These are phyloP conservation scores for Trematomus bernacchii DNA, from an alignment of 2,797 vertebrate genomes.

Conservation along the genomic window DNA sequence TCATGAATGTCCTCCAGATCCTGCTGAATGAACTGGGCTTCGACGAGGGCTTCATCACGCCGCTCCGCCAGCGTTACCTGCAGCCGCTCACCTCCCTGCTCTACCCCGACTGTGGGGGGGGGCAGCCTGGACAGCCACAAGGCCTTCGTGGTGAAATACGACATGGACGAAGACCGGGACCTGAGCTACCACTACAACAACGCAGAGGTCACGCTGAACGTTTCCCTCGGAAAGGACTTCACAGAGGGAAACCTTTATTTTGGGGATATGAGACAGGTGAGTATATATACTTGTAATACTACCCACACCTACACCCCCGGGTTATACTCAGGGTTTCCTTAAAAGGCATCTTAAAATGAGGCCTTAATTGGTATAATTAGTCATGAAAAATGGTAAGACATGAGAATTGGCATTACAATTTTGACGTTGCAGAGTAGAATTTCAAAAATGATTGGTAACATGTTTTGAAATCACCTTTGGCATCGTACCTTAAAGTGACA, in stretches of 20 bases:
- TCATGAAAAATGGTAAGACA: too few relatives aligned
- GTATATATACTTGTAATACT: not conserved
- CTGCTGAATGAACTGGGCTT: slow-evolving; percentile 93
- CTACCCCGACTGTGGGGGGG: slow-evolving; percentile 92
- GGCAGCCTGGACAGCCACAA: slow-evolving; percentile 92
- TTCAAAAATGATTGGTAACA: too few relatives aligned
- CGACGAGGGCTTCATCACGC: slow-evolving; percentile 89
- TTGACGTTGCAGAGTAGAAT: too few relatives aligned
- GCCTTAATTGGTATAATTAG: too few relatives aligned
- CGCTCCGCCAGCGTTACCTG: slow-evolving; percentile 91
- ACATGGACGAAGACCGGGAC: slow-evolving; percentile 89
- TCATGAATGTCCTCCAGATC: slow-evolving; percentile 81
- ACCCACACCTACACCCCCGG: too few relatives aligned
- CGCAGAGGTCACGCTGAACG: slow-evolving; percentile 94
- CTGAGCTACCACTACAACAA: slow-evolving; percentile 96
- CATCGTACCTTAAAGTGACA: too few relatives aligned
- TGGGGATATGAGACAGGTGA: slow-evolving; percentile 92
- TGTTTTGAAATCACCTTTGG: too few relatives aligned
- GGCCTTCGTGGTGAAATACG: slow-evolving; percentile 95
- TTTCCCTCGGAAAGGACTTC: slow-evolving; percentile 93
- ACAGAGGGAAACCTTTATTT: slow-evolving; percentile 94
- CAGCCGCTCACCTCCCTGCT: slow-evolving; percentile 88
- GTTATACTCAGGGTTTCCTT: too few relatives aligned
- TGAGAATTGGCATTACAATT: too few relatives aligned
- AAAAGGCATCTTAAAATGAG: too few relatives aligned